Evolutionary conservation across 2,797 vertebrate species (phyloP).

Genomic region (Galaxias olidus): DNA sequence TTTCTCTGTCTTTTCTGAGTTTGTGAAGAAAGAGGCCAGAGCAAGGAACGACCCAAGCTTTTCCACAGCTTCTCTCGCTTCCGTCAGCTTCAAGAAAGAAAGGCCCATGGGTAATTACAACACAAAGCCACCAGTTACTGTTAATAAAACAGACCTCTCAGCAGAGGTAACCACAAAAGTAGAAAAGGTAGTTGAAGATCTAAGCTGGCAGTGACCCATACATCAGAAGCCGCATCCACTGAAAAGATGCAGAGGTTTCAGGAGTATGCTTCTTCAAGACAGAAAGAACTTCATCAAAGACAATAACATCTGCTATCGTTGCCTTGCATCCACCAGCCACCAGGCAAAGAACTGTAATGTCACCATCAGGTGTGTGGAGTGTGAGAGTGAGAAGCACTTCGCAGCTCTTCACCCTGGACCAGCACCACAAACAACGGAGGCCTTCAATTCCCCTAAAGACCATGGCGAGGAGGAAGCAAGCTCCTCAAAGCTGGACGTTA

Average conservation of each 20-base stretch:
- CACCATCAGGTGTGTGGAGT: too few species aligned
- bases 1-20: slow-evolving; percentile 22
- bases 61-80: not conserved
- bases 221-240: slow-evolving; percentile 32
- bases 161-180: not conserved
- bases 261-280: slow-evolving; percentile 14
- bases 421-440: too few species aligned
- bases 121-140: not conserved
- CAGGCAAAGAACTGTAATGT: slow-evolving; percentile 16
- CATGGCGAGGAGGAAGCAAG: too few species aligned
- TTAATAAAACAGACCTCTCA: slow-evolving; percentile 25
- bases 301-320: slow-evolving; percentile 21
- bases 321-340: slow-evolving; percentile 24
- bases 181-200: not conserved
- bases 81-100: not conserved
- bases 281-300: slow-evolving; percentile 23
- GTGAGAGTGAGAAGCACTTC: slow-evolving; percentile 25
- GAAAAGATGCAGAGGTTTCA: slow-evolving; percentile 26
- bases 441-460: too few species aligned
- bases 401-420: slow-evolving; percentile 28
- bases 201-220: slow-evolving; percentile 17
- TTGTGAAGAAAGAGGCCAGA: slow-evolving; percentile 17
- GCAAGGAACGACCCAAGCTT: slow-evolving; percentile 22
- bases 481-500: too few species aligned
- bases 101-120: not conserved